Evolutionary conservation across 2,888 invertebrate genomes (phyloP).

Genomic region (Carabus problematicus): DNA sequence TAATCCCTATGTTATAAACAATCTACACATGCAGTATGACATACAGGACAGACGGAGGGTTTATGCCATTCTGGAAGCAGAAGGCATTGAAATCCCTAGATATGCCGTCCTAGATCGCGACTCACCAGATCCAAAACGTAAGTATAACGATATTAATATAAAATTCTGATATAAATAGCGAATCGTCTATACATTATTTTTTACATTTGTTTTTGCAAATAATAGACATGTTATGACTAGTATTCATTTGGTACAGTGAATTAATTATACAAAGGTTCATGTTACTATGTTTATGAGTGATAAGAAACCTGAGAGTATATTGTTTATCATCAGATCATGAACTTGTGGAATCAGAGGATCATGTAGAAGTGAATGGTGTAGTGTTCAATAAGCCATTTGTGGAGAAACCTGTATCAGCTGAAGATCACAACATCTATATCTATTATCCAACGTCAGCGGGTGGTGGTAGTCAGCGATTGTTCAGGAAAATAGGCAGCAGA

Average conservation of each 20-base stretch:
- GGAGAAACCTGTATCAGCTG: slow-evolving; percentile 98
- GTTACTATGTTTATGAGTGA: background rate
- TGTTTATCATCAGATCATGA: slow-evolving; percentile 74
- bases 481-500: slow-evolving; percentile 98
- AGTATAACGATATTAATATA: slow-evolving; percentile 59
- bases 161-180: too few species aligned
- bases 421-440: slow-evolving; percentile 99
- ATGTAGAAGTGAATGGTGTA: slow-evolving; percentile 95
- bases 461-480: slow-evolving; percentile 96
- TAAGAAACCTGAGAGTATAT: too few species aligned
- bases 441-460: slow-evolving; percentile 99
- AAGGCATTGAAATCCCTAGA: slow-evolving; percentile 96
- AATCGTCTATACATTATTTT: too few species aligned
- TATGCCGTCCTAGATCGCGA: slow-evolving; percentile 97
- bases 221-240: too few species aligned
- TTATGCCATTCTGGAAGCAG: slow-evolving; percentile 90
- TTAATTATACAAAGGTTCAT: too few species aligned
- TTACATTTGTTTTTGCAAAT: too few species aligned
- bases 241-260: too few species aligned
- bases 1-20: slow-evolving; percentile 97
- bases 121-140: slow-evolving; percentile 88
- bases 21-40: slow-evolving; percentile 98
- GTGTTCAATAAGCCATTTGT: slow-evolving; percentile 98
- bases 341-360: slow-evolving; percentile 94
- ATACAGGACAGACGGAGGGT: slow-evolving; percentile 95